Evolutionary conservation across 2,113 vertebrate genomes (phyloP).

Genomic region (Vicugna pacos): DNA sequence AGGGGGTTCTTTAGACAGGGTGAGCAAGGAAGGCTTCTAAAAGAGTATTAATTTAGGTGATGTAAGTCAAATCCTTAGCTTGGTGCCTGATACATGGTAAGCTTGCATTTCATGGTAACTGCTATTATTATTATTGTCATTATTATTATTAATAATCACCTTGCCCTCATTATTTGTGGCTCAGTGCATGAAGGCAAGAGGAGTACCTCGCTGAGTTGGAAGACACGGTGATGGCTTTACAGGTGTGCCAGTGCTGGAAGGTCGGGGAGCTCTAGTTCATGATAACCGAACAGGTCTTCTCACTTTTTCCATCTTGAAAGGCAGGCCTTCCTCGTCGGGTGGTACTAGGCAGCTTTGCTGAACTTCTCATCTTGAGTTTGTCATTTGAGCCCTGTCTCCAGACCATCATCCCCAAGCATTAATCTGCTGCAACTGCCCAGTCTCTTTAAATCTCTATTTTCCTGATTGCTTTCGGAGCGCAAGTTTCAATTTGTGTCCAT

Average conservation of each 20-base stretch:
- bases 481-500: slow-evolving; percentile 78
- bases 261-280: not conserved
- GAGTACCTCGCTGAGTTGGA: not conserved
- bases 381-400: slow-evolving; percentile 70
- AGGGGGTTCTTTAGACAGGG: not conserved
- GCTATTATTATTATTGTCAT: not conserved
- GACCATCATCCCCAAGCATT: slow-evolving; percentile 52
- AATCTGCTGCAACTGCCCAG: slow-evolving; percentile 71
- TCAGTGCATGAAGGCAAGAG: not conserved
- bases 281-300: not conserved
- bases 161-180: not conserved
- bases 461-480: slow-evolving; percentile 64
- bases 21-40: not conserved
- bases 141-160: not conserved
- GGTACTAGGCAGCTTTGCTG: slow-evolving; percentile 43
- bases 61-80: not conserved
- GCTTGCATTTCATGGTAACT: not conserved
- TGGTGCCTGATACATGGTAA: not conserved
- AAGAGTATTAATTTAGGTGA: not conserved
- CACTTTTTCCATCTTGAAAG: slow-evolving; percentile 59
- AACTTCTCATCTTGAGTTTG: slow-evolving; percentile 60
- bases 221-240: not conserved
- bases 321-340: slow-evolving; percentile 72
- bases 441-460: slow-evolving; percentile 80
- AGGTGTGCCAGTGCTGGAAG: accelerated